Percentiles rank a stretch among this genome's conserved stretches.
Conservation (phyloP, 30 jellyfish, hydroid and myxozoan species). For the Aurelia sp. region DNA sequence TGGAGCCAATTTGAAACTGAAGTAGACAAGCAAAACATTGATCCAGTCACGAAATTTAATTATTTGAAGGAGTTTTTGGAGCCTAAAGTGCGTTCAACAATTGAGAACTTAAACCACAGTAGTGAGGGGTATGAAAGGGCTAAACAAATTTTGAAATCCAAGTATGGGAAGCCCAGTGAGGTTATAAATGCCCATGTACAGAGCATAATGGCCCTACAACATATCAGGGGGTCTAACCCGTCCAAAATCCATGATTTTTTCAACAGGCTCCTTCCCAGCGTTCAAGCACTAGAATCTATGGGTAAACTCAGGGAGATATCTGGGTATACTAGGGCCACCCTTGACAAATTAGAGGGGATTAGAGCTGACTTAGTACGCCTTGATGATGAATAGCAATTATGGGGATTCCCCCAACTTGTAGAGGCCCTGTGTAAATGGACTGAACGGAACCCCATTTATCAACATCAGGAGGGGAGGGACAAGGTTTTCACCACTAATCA, state of each 20-base stretch:
- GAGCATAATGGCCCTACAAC: constrained; percentile 30
- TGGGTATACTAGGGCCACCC: constrained; percentile 50
- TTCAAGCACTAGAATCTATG: constrained; percentile 75
- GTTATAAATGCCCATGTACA: constrained; percentile 50
- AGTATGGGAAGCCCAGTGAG: constrained; percentile 58
- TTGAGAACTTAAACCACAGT: too few species aligned
- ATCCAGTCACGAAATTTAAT: constrained; percentile 23
- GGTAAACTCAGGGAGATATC: constrained; percentile 48
- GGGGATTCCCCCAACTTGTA: constrained; percentile 60
- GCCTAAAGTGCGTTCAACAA: constrained; percentile 15
- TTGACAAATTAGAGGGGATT: constrained; percentile 71
- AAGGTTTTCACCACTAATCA: constrained; percentile 4
- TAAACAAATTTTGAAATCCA: constrained; percentile 23
- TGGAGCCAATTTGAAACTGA: constrained; percentile 59
- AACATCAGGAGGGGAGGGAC: constrained; percentile 28
- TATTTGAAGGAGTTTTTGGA: constrained; percentile 43
- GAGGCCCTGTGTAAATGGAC: constrained; percentile 64
- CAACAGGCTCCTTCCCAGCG: constrained; percentile 27
- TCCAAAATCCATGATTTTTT: constrained; percentile 34
- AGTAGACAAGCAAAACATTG: constrained; percentile 24
- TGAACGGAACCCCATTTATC: constrained; percentile 55
- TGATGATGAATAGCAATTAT: constrained; percentile 57
- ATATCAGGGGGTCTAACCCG: constrained; percentile 40
- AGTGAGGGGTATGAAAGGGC: too few species aligned
- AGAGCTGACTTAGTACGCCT: constrained; percentile 60